These are phyloP conservation scores for Rhimphoctona megacephalus DNA, from an alignment of 2,888 invertebrate genomes.

Conservation along the genomic window DNA sequence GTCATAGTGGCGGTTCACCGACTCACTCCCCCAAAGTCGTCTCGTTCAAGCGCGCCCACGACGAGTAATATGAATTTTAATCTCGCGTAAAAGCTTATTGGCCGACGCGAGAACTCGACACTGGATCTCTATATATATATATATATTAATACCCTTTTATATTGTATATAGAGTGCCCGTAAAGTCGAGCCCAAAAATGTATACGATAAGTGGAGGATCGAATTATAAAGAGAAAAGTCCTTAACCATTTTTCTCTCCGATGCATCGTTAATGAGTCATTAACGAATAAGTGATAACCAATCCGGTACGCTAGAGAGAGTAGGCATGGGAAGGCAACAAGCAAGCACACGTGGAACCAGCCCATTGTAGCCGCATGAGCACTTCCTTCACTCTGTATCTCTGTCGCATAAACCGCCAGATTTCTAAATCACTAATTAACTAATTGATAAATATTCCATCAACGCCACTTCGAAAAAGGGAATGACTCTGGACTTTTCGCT, in stretches of 20 bases:
- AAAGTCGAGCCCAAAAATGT: not conserved
- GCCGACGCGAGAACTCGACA: conserved; percentile 32
- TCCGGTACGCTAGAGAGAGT: not conserved
- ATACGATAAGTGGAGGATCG: not conserved
- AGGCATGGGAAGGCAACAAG: not conserved
- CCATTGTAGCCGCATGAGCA: too few species aligned
- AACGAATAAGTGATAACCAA: not conserved
- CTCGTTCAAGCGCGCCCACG: conserved; percentile 30
- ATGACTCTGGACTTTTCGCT: not conserved
- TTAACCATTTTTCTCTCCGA: not conserved
- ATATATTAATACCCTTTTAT: conserved; percentile 5
- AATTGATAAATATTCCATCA: not conserved
- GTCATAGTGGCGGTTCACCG: conserved; percentile 57
- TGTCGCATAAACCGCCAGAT: not conserved
- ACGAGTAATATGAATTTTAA: conserved; percentile 77
- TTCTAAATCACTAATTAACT: not conserved
- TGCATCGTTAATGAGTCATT: not conserved
- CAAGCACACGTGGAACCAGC: not conserved
- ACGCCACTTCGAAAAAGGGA: not conserved
- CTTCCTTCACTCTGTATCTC: too few species aligned
- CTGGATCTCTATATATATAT: not conserved
- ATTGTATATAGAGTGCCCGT: not conserved
- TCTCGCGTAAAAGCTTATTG: conserved; percentile 75
- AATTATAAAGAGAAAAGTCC: not conserved
- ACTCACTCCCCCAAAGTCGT: conserved; percentile 16